phyloP scores from a whole-genome alignment of 64 coral and sea anemone genomes.

The Stichodactyla mertensii region DNA sequence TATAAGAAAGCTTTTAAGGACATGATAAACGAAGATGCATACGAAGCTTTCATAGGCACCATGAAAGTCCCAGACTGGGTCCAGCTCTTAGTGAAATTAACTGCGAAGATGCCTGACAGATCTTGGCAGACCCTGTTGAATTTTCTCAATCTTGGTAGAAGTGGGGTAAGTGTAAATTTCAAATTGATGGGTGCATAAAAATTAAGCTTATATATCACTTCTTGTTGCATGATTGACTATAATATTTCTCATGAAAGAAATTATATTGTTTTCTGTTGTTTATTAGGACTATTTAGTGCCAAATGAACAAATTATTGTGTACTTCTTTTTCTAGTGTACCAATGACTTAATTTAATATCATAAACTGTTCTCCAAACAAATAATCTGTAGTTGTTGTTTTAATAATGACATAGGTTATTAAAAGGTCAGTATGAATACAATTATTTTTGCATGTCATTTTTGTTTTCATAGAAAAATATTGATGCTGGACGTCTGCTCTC shows the following conservation, averaged over 20 bases:
- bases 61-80: slow-evolving; percentile 30
- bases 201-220: too few species aligned
- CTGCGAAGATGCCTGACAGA: neutral
- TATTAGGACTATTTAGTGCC: too few species aligned
- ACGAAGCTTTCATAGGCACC: neutral
- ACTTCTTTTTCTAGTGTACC: too few species aligned
- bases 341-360: too few species aligned
- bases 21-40: neutral
- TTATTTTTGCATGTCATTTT: neutral
- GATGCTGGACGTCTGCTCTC: slow-evolving; percentile 29
- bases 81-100: slow-evolving; percentile 15
- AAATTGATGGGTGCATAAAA: neutral
- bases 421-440: too few species aligned
- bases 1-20: neutral
- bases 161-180: neutral
- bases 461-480: slow-evolving; percentile 18
- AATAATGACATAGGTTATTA: too few species aligned
- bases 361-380: too few species aligned
- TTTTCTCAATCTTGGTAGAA: slow-evolving; percentile 15
- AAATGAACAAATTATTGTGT: too few species aligned
- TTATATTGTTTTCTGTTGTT: too few species aligned
- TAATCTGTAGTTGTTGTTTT: too few species aligned
- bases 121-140: slow-evolving; percentile 19
- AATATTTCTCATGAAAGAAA: too few species aligned
- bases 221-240: too few species aligned